Conservation (phyloP, 2,113 vertebrate species). For the Campylomormyrus tamandua region DNA sequence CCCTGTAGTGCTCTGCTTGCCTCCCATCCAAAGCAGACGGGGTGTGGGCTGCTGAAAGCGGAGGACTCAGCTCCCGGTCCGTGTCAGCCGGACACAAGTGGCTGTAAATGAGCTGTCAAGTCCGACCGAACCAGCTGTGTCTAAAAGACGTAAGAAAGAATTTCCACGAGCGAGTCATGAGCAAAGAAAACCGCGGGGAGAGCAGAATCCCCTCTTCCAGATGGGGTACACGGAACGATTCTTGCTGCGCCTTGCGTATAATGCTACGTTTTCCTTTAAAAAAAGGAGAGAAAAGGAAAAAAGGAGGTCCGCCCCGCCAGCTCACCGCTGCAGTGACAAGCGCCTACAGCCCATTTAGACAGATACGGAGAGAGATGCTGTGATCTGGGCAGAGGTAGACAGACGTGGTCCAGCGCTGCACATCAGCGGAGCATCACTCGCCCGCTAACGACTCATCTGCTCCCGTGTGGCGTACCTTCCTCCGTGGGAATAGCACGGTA, state of each 20-base stretch:
- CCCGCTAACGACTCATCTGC: neutral
- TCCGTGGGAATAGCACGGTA: neutral
- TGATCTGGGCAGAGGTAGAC: neutral
- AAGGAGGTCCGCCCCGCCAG: neutral
- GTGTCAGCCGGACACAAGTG: constrained; percentile 12
- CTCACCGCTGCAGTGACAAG: constrained; percentile 1
- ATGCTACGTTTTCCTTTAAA: neutral
- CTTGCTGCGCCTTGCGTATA: neutral
- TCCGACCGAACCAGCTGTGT: constrained; percentile 41
- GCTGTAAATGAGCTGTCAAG: constrained; percentile 37
- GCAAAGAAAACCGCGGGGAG: constrained; percentile 21
- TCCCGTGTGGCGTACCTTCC: neutral
- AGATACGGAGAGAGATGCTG: neutral
- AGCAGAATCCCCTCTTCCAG: neutral
- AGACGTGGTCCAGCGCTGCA: neutral
- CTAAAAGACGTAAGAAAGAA: constrained; percentile 56
- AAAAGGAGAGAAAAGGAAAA: neutral
- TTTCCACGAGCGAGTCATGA: constrained; percentile 54
- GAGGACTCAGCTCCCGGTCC: constrained; percentile 31
- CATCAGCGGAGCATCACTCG: neutral
- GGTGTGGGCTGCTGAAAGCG: constrained; percentile 38
- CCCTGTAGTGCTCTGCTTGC: constrained; percentile 84
- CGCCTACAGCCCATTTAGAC: neutral
- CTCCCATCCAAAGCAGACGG: constrained; percentile 70
- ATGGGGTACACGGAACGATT: neutral